Conservation (phyloP, 35 echinoderm and acorn worm genomes). For the Heliocidaris erythrogramma region DNA sequence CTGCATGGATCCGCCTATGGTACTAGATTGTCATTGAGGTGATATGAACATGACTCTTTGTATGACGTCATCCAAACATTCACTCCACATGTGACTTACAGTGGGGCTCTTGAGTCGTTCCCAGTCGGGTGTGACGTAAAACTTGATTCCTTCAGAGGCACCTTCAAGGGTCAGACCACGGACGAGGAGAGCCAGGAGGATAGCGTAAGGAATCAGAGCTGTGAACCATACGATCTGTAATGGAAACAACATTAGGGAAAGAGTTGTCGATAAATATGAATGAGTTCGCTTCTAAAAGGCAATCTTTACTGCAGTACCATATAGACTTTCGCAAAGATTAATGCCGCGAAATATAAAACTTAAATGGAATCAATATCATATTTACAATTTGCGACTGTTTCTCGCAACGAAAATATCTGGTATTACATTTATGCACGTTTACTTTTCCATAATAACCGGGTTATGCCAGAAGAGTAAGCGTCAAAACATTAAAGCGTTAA, state of each 20-base stretch:
- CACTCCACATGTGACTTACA: slow-evolving; percentile 7
- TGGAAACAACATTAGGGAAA: slow-evolving; percentile 15
- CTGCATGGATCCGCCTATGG: not conserved
- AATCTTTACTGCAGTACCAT: no score
- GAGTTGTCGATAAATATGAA: no score
- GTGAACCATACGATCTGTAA: slow-evolving; percentile 87
- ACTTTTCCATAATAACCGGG: no score
- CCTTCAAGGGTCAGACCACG: slow-evolving; percentile 73
- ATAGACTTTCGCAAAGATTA: no score
- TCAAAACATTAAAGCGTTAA: no score
- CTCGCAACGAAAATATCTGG: no score
- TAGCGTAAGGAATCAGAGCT: slow-evolving; percentile 76
- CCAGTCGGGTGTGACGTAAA: slow-evolving; percentile 71
- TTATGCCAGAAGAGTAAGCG: no score
- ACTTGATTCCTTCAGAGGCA: slow-evolving; percentile 65
- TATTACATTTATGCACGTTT: no score
- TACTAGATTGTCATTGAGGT: not conserved
- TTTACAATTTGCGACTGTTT: no score
- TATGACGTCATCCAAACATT: not conserved
- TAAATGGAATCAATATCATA: no score
- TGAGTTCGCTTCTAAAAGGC: no score
- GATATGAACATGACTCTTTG: not conserved
- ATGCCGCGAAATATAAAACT: no score
- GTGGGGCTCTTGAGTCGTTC: slow-evolving; percentile 47
- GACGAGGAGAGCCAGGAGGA: slow-evolving; percentile 66